phyloP scores from a whole-genome alignment of 2,113 vertebrate genomes.

The Numida meleagris region DNA sequence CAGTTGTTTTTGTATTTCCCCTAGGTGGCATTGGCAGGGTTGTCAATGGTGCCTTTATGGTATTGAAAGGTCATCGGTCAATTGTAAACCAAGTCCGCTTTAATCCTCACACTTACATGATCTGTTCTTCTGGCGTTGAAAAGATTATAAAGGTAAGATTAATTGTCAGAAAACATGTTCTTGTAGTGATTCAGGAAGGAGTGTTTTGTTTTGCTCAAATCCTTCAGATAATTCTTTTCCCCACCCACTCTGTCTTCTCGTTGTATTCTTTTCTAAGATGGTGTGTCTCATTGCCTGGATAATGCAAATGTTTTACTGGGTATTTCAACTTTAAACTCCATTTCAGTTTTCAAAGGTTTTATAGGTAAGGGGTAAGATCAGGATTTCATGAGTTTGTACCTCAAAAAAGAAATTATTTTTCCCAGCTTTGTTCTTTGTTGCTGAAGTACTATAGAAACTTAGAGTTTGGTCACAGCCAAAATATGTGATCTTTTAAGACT shows the following conservation, averaged over 20 bases:
- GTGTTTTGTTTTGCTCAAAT: not conserved
- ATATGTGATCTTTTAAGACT: not conserved
- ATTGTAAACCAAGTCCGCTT: conserved; percentile 99
- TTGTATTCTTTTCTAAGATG: not conserved
- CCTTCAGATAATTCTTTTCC: not conserved
- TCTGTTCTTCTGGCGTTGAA: conserved; percentile 98
- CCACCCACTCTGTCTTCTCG: not conserved
- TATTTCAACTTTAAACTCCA: not conserved
- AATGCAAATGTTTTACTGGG: not conserved
- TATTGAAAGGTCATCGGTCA: conserved; percentile 96
- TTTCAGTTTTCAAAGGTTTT: not conserved
- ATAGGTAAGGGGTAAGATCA: not conserved
- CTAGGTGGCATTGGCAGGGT: conserved; percentile 92
- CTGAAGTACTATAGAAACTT: not conserved
- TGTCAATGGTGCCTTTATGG: conserved; percentile 97
- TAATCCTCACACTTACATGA: conserved; percentile 98
- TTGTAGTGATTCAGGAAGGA: not conserved
- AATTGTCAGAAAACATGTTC: not conserved
- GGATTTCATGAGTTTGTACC: not conserved
- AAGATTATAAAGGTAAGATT: conserved; percentile 98
- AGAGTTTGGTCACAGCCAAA: not conserved
- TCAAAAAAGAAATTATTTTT: not conserved
- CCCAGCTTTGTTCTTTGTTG: not conserved
- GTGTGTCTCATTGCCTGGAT: not conserved
- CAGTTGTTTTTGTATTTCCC: conserved; percentile 46